Base-by-base conservation (phyloP, 53 echinoderm and acorn worm genomes). In the Zoroaster sp. region DNA sequence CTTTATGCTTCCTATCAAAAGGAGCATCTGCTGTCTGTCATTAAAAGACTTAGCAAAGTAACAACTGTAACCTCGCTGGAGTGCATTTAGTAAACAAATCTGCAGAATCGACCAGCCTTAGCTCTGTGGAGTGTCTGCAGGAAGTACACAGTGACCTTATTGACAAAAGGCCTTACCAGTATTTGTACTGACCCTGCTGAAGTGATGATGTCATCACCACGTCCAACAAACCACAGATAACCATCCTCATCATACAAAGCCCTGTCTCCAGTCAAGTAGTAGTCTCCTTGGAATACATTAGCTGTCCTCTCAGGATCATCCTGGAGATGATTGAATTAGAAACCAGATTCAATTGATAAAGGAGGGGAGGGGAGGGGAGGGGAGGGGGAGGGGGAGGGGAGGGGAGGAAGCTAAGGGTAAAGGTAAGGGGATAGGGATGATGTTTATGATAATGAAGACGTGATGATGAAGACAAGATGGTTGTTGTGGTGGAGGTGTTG, bases 171-270 rank as follows among this genome's bases (percentile, higher is more conserved):
- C n/a, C n/a, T n/a, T n/a, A n/a, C n/a, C n/a, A 7, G 21, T 0
- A 28, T 59, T 59, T 59, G 63, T 59, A 25, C 94, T 74, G 40
- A 99, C 99, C 99, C 96, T 31, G 99, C 77, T 39, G 99, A 96
- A 38, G 52, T 82, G 14, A 99, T 99, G 83, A 99, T 90, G 88
- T 98, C 99, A 96, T 99, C 96, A 30, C 76, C 88, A 40, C 99
- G 88, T 25, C 94, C 99, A 40, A 96, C 92, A 73, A 99, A 91
- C 94, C 91, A 99, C 72, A 91, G 85, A 75, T 95, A 96, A 13
- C 99, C 96, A 3, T 99, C 99, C 17, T 91, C 94, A 80, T 99
- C 99, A 83, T 40, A 86, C 20, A 66, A 35, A 12, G 96, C 96
- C 72, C 91, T 91, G 82, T 99, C 99, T 74, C 99, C 99, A 1